These are phyloP conservation scores for Argyresthia goedartella DNA, from an alignment of 2,888 invertebrate species.

Conservation along the genomic window DNA sequence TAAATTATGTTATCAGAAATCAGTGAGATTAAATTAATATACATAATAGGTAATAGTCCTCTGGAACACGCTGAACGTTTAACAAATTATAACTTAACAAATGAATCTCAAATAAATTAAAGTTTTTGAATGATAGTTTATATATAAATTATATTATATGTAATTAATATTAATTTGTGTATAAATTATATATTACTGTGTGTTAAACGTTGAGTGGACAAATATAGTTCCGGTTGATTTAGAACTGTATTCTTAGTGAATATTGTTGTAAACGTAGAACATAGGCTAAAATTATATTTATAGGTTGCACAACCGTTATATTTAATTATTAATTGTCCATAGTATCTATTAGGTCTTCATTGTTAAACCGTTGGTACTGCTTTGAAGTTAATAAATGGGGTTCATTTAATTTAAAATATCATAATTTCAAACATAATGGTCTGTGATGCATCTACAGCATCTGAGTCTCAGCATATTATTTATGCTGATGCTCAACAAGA, in stretches of 20 bases:
- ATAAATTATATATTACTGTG: no score
- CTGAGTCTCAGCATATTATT: no score
- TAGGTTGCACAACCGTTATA: constrained; percentile 49
- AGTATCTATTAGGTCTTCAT: constrained; percentile 33
- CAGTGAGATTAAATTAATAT: constrained; percentile 64
- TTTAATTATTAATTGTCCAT: constrained; percentile 18
- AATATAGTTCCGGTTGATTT: constrained; percentile 19
- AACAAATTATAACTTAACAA: constrained; percentile 33
- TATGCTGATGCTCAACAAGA: no score
- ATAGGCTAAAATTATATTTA: constrained; percentile 34
- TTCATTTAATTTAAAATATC: no score
- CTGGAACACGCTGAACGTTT: constrained; percentile 31
- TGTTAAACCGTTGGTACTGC: constrained; percentile 11
- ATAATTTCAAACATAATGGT: no score
- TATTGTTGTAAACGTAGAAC: constrained; percentile 35
- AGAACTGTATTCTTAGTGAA: constrained; percentile 42
- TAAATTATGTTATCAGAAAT: constrained; percentile 59
- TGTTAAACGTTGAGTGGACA: no score
- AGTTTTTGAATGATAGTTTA: no score
- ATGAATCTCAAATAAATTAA: constrained; percentile 38
- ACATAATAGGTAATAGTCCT: constrained; percentile 42
- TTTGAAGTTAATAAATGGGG: no score
- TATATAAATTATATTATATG: no score
- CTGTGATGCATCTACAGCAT: no score
- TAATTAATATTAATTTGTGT: no score